Conservation (phyloP, 2,888 invertebrate genomes). For the Synanthedon vespiformis region DNA sequence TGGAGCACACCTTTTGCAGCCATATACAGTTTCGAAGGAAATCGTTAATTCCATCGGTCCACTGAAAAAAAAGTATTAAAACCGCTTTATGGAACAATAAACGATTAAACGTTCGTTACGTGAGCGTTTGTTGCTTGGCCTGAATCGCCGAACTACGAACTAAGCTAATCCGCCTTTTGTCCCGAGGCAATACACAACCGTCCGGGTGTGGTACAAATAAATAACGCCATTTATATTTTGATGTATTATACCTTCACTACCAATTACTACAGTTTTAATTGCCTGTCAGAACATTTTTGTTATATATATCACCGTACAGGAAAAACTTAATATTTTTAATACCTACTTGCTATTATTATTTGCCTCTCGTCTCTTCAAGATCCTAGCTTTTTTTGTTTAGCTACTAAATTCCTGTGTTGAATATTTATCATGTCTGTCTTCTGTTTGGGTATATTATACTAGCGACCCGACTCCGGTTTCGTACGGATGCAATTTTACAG, state of each 20-base stretch:
- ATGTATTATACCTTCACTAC: constrained; percentile 29
- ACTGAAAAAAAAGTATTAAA: not conserved
- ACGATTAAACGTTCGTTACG: constrained; percentile 3
- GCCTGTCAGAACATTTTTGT: constrained; percentile 29
- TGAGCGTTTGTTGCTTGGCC: not conserved
- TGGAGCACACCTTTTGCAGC: too few species aligned
- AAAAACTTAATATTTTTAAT: too few species aligned
- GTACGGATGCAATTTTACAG: too few species aligned
- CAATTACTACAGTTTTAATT: constrained; percentile 49
- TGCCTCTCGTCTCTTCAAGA: too few species aligned
- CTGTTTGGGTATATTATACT: too few species aligned
- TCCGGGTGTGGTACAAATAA: constrained; percentile 43
- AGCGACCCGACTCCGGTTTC: too few species aligned
- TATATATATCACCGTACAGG: constrained; percentile 7
- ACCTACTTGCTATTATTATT: too few species aligned
- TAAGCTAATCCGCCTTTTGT: constrained; percentile 11
- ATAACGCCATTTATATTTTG: constrained; percentile 31
- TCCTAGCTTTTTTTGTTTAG: too few species aligned
- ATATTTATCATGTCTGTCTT: too few species aligned
- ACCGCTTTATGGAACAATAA: not conserved
- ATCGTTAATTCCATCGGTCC: constrained; percentile 1
- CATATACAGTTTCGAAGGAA: too few species aligned
- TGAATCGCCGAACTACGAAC: not conserved
- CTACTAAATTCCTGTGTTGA: too few species aligned
- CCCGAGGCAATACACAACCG: constrained; percentile 10